A percentile compares a stretch with the other conserved stretches of the same genome.
phyloP scores from a whole-genome alignment of 2,888 invertebrate species.

The Timandra comae region DNA sequence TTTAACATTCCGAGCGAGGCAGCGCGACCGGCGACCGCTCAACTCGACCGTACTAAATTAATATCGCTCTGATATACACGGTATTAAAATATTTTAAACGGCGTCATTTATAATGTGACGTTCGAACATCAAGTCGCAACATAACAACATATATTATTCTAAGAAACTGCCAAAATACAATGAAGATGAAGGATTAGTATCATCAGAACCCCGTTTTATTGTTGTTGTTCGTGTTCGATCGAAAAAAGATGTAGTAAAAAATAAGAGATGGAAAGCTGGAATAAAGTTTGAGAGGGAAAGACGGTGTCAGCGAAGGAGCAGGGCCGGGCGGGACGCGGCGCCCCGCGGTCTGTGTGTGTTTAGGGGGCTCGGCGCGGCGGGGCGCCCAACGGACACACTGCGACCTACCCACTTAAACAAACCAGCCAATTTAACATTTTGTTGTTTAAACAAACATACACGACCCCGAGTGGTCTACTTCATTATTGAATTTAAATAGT shows the following conservation, averaged over 20 bases:
- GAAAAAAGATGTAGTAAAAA: constrained; percentile 63
- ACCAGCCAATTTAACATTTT: constrained; percentile 65
- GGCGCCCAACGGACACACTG: constrained; percentile 35
- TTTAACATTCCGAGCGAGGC: constrained; percentile 73
- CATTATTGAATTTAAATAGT: constrained; percentile 45
- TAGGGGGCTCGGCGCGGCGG: constrained; percentile 55
- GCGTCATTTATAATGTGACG: constrained; percentile 75
- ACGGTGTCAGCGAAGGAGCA: constrained; percentile 71
- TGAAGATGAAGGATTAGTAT: constrained; percentile 75
- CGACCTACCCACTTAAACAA: constrained; percentile 60
- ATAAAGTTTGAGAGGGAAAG: constrained; percentile 71
- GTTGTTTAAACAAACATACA: constrained; percentile 63
- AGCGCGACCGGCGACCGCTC: constrained; percentile 62
- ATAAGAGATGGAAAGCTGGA: constrained; percentile 62
- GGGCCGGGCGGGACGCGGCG: constrained; percentile 57
- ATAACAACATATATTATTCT: constrained; percentile 72
- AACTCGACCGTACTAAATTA: constrained; percentile 73
- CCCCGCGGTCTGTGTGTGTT: constrained; percentile 76
- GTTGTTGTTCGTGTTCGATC: constrained; percentile 60
- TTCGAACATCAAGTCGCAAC: constrained; percentile 70
- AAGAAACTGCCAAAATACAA: constrained; percentile 76
- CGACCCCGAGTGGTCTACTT: constrained; percentile 37
- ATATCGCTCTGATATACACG: constrained; percentile 72
- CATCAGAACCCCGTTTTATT: constrained; percentile 70
- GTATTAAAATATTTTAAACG: constrained; percentile 76